Evolutionary conservation across 2,797 vertebrate genomes (phyloP).

Genomic region (Clamator glandarius): DNA sequence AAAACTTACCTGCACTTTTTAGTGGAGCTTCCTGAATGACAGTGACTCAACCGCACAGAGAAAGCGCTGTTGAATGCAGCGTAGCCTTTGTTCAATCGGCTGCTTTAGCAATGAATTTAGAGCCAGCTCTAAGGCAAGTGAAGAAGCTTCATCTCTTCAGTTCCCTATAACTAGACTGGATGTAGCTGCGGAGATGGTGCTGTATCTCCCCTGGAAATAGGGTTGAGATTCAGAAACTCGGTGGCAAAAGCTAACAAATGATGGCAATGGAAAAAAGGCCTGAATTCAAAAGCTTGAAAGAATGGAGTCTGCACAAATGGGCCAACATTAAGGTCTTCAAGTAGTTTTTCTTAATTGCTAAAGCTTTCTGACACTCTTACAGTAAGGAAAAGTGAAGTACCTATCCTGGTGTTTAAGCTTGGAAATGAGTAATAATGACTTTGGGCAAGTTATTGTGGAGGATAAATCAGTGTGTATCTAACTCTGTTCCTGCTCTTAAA

Average conservation of each 20-base stretch:
- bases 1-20: background rate
- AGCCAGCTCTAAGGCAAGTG: background rate
- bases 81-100: background rate
- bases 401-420: background rate
- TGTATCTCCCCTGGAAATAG: background rate
- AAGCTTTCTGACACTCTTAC: background rate
- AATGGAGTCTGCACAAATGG: background rate
- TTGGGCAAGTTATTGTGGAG: accelerated
- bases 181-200: background rate
- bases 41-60: background rate
- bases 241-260: background rate
- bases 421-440: background rate
- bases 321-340: background rate
- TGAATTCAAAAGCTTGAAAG: background rate
- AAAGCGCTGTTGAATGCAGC: background rate
- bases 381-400: background rate
- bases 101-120: background rate
- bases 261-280: background rate
- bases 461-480: background rate
- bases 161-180: background rate
- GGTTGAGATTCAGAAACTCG: background rate
- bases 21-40: background rate
- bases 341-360: background rate
- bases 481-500: background rate
- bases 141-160: background rate